phyloP scores from a whole-genome alignment of 2,888 invertebrate species.

The Chrysolina americana region DNA sequence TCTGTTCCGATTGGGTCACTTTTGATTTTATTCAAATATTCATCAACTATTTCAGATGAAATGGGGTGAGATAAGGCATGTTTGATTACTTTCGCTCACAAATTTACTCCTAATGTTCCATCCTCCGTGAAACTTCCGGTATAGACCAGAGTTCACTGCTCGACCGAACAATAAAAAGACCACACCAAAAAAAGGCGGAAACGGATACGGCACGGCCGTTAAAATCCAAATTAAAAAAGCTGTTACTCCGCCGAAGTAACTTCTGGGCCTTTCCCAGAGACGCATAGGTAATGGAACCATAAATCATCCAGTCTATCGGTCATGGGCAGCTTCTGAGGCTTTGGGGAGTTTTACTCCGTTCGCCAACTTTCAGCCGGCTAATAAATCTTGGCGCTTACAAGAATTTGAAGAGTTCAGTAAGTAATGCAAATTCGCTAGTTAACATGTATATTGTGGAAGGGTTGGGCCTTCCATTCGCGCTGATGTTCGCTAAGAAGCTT shows the following conservation, averaged over 20 bases:
- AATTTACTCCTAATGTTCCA: too few species aligned
- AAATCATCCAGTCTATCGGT: conserved; percentile 56
- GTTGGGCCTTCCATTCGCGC: background rate
- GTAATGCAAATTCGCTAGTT: conserved; percentile 55
- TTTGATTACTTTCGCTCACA: too few species aligned
- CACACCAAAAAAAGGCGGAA: background rate
- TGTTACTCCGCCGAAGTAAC: conserved; percentile 5
- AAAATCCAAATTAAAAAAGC: conserved; percentile 11
- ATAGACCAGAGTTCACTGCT: conserved; percentile 2
- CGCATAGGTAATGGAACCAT: conserved; percentile 52
- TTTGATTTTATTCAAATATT: background rate
- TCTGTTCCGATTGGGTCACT: background rate
- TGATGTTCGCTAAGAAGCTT: conserved; percentile 12
- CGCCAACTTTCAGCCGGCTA: conserved; percentile 48
- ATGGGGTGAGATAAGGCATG: too few species aligned
- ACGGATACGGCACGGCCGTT: conserved; percentile 14
- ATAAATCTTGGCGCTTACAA: conserved; percentile 53
- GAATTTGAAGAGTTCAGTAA: conserved; percentile 47
- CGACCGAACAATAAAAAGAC: background rate
- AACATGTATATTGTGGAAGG: conserved; percentile 47
- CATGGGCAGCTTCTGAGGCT: conserved; percentile 47
- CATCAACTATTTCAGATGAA: background rate
- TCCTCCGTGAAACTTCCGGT: background rate
- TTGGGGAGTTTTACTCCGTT: conserved; percentile 47
- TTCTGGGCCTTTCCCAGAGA: conserved; percentile 48